Percentiles rank a stretch among this genome's conserved stretches.
These are phyloP conservation scores for Caenorhabditis wallacei DNA, from an alignment of 2,888 invertebrate genomes.

Conservation along the genomic window DNA sequence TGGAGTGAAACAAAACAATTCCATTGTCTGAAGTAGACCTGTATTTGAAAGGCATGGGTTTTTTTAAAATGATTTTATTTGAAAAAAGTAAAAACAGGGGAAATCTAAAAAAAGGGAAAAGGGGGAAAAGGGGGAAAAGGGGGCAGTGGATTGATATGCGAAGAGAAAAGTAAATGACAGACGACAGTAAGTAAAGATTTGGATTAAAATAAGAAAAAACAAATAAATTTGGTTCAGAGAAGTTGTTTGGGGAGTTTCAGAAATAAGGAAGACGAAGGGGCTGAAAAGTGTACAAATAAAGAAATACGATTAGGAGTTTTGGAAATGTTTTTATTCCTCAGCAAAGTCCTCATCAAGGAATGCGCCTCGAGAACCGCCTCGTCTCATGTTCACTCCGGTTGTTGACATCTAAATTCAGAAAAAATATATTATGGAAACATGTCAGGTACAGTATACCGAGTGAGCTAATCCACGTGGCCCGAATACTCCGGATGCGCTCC, in stretches of 20 bases:
- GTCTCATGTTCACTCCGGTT: conserved; percentile 59
- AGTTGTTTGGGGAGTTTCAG: conserved; percentile 22
- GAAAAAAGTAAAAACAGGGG: too few relatives aligned
- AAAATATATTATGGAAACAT: not conserved
- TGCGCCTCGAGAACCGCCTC: conserved; percentile 70
- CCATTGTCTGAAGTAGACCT: too few relatives aligned
- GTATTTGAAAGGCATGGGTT: too few relatives aligned
- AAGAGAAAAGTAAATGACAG: conserved; percentile 8
- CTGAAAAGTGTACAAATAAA: conserved; percentile 60
- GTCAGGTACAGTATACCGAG: conserved; percentile 60
- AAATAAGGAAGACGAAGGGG: not conserved
- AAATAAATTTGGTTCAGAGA: conserved; percentile 53
- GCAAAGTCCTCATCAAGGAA: conserved; percentile 74
- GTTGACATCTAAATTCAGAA: conserved; percentile 69
- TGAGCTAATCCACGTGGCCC: conserved; percentile 75
- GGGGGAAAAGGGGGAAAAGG: conserved; percentile 11
- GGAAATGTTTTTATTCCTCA: conserved; percentile 63
- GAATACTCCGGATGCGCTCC: conserved; percentile 74
- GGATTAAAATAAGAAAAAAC: not conserved
- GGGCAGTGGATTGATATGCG: conserved; percentile 57
- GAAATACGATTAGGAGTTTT: conserved; percentile 12
- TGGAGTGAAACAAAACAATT: conserved; percentile 18
- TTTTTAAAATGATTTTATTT: too few relatives aligned
- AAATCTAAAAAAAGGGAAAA: not conserved
- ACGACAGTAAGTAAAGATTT: conserved; percentile 8